phyloP scores from a whole-genome alignment of 2,888 invertebrate species.

The Caenorhabditis sp. region DNA sequence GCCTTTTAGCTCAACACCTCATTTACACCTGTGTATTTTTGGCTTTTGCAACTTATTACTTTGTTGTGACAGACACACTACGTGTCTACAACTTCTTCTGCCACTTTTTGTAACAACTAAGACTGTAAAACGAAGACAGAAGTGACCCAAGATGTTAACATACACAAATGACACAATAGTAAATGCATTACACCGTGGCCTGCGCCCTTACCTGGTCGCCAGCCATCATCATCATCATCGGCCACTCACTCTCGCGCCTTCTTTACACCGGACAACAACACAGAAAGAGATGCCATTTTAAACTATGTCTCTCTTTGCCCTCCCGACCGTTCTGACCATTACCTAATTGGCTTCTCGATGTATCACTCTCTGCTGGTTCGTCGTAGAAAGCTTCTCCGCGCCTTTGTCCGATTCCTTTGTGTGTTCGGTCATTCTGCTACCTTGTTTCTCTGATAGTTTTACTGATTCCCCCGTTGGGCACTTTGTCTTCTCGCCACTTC shows the following conservation, averaged over 20 bases:
- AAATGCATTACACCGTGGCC: conserved; percentile 41
- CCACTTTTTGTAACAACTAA: conserved; percentile 30
- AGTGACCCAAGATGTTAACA: conserved; percentile 52
- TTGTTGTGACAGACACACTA: not conserved
- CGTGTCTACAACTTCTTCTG: not conserved
- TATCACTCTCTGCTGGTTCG: conserved; percentile 6
- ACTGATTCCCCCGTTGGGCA: not conserved
- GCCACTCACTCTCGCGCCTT: conserved; percentile 18
- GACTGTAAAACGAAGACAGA: conserved; percentile 5
- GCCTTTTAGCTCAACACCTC: not conserved
- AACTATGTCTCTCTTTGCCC: conserved; percentile 16
- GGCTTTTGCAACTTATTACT: not conserved
- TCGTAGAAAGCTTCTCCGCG: no score
- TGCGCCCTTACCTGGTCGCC: conserved; percentile 29
- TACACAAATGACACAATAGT: conserved; percentile 51
- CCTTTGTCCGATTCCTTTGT: conserved; percentile 21
- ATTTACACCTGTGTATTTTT: not conserved
- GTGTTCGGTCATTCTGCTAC: conserved; percentile 22
- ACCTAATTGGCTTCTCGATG: conserved; percentile 32
- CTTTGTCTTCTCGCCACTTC: conserved; percentile 6
- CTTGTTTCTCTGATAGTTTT: not conserved
- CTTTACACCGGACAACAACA: conserved; percentile 41
- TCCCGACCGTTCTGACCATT: conserved; percentile 44
- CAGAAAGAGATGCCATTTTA: conserved; percentile 51
- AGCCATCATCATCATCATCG: conserved; percentile 26